Base-by-base conservation (phyloP, 53 echinoderm and acorn worm genomes). In the Paracentrotus lividus region DNA sequence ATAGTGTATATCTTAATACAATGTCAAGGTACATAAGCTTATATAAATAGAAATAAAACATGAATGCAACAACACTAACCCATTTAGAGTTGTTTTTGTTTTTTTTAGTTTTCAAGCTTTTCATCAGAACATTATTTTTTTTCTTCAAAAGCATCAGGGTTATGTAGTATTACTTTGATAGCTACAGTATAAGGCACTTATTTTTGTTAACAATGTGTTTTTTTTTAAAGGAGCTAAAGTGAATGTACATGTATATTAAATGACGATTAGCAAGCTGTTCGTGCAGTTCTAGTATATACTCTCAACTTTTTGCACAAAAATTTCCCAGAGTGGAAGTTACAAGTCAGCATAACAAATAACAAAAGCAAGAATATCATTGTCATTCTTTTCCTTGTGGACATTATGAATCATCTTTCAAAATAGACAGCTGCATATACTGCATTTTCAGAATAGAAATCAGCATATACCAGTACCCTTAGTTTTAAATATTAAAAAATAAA, bases 21-120 rank as follows among this genome's bases (percentile, higher is more conserved):
- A 18, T 81, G 24, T 81, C 81, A 81, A 81, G 81, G 81, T 81
- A 81, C 23, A 81, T 81, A 81, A 81, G 81, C 49, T 81, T 8
- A 38, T 81, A 81, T 81, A 81, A 81, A 81, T 81, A 81, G 47
- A 47, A 38, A 13, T 38, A 32, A 47, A 81, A 81, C 47, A 81
- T 77, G 42, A 77, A 81, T 9, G 47, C 44, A 81, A 49, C 81
- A 47, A 81, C 49, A n/a, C 16, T 81, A 81, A 81, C 49, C 81
- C 81, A 81, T n/a, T 81, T 26, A 45, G 47, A 44, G 81, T 26
- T 47, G 45, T 47, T 81, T 24, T n/a, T 10, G 33, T 81, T 47
- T 10, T n/a, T 47, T 81, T 24, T n/a, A 26, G 33, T 81, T 47
- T 10, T n/a, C 5, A 14, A 32, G 13, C 2, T 67, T 14, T 15